phyloP scores from a whole-genome alignment of 1,140 invertebrate genomes.

The Trinorchestia longiramus region DNA sequence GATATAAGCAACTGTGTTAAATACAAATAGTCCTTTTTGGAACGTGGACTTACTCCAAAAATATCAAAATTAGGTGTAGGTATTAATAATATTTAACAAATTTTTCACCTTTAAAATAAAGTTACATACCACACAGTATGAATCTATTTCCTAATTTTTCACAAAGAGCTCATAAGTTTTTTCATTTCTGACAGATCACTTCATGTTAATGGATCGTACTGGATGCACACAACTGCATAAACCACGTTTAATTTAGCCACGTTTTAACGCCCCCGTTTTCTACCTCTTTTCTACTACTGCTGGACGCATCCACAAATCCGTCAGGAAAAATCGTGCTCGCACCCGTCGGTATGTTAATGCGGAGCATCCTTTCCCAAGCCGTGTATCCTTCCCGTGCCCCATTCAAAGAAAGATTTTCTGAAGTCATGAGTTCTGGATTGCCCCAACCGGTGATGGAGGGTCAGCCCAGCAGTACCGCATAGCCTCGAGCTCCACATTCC shows the following conservation, averaged over 20 bases:
- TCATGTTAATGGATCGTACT: neutral
- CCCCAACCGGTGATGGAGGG: conserved; percentile 9
- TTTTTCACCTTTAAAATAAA: neutral
- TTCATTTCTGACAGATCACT: neutral
- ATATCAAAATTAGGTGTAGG: neutral
- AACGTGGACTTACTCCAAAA: neutral
- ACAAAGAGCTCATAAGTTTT: neutral
- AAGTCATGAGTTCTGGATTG: conserved; percentile 9
- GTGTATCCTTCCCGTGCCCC: conserved; percentile 27
- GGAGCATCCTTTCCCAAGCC: conserved; percentile 19
- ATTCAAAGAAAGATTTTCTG: neutral
- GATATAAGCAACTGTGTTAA: neutral
- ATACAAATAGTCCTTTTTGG: neutral
- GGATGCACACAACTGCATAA: neutral
- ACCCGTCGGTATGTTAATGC: conserved; percentile 45
- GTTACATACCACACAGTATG: neutral
- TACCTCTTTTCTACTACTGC: neutral
- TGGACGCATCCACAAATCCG: neutral
- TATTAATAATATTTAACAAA: neutral
- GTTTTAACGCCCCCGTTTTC: neutral
- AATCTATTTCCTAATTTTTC: neutral
- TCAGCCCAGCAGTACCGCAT: neutral
- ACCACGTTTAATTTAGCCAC: neutral
- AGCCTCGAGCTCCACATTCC: conserved; percentile 9
- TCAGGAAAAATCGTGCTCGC: conserved; percentile 11